A percentile compares a stretch with the other conserved stretches of the same genome.
phyloP scores from a whole-genome alignment of 1,140 invertebrate genomes.

The Cataglyphis hispanica region DNA sequence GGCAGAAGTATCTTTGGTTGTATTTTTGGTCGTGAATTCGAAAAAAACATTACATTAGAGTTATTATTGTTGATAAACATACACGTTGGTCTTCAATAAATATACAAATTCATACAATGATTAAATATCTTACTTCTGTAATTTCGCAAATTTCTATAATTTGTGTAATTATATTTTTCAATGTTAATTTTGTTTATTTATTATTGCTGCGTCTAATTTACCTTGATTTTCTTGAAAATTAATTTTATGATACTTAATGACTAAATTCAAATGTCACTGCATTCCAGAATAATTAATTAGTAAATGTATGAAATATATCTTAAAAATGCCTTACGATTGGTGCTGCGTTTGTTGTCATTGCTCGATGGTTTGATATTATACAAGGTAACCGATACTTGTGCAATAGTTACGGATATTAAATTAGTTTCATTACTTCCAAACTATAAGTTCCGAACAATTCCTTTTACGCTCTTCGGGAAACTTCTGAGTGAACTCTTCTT shows the following conservation, averaged over 20 bases:
- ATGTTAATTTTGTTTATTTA: neutral
- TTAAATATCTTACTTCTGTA: neutral
- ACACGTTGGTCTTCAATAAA: neutral
- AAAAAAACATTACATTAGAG: neutral
- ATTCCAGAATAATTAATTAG: neutral
- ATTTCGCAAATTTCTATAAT: neutral
- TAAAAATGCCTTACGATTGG: slow-evolving; percentile 41
- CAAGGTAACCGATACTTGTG: slow-evolving; percentile 37
- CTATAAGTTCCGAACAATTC: neutral
- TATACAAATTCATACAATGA: neutral
- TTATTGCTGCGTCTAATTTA: neutral
- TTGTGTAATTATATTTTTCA: neutral
- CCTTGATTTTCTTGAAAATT: neutral
- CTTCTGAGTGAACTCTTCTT: slow-evolving; percentile 2
- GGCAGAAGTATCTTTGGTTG: neutral
- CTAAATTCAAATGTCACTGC: neutral
- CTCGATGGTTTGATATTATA: neutral
- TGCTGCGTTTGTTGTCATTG: slow-evolving; percentile 2
- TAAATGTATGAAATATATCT: neutral
- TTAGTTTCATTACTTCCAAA: neutral
- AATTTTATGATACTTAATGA: neutral
- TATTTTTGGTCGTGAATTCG: neutral
- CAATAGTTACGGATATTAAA: neutral
- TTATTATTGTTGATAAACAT: neutral
- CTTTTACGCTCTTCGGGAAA: neutral